phyloP scores from a whole-genome alignment of 2,113 vertebrate species.

The Ardeotis arabs region DNA sequence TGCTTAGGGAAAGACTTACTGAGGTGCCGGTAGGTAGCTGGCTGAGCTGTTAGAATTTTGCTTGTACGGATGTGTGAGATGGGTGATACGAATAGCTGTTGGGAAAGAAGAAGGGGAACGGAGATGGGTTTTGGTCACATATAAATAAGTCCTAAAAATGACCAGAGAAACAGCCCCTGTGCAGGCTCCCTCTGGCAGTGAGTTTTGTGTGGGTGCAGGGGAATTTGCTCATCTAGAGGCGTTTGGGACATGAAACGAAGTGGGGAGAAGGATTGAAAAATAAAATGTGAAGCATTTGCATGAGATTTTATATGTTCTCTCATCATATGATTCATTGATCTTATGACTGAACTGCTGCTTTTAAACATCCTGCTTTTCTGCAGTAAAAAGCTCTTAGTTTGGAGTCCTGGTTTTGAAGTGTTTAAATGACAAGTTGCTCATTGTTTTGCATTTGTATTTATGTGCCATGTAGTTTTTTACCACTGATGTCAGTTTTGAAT shows the following conservation, averaged over 20 bases:
- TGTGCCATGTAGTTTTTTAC: conserved; percentile 3
- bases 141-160: background rate
- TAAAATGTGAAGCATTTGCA: conserved; percentile 19
- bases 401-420: background rate
- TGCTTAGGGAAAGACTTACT: background rate
- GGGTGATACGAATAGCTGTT: background rate
- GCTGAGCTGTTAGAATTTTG: background rate
- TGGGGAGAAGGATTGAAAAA: background rate
- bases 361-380: conserved; percentile 29
- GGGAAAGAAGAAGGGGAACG: background rate
- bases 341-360: conserved; percentile 51
- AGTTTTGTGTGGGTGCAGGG: background rate
- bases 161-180: background rate
- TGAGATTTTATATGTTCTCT: conserved; percentile 9
- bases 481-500: background rate
- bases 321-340: conserved; percentile 60
- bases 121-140: background rate
- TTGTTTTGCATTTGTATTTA: conserved; percentile 45
- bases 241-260: background rate
- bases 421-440: conserved; percentile 30
- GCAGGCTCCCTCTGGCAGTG: background rate
- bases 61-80: background rate
- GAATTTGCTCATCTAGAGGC: background rate
- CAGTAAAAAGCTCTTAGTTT: conserved; percentile 7
- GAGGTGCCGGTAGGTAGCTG: background rate